These are phyloP conservation scores for Amniataba percoides DNA, from an alignment of 2,797 vertebrate species.

Conservation along the genomic window DNA sequence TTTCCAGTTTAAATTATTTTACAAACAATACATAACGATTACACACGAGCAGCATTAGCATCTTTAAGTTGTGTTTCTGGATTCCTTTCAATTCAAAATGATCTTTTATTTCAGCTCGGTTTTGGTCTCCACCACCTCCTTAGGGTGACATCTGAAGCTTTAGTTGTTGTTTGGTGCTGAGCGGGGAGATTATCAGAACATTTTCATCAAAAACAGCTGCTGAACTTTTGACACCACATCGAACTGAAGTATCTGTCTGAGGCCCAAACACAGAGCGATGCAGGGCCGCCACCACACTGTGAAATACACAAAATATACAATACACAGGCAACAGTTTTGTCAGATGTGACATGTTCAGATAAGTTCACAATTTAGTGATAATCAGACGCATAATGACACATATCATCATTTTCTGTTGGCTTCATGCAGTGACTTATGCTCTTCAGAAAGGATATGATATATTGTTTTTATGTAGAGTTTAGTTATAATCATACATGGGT, in stretches of 20 bases:
- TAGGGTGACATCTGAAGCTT: background rate
- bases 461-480: background rate
- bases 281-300: background rate
- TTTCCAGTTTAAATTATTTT: background rate
- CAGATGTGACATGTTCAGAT: background rate
- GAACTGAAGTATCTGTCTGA: slow-evolving; percentile 21
- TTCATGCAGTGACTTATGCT: background rate
- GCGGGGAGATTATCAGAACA: background rate
- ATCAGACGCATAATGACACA: background rate
- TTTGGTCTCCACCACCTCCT: background rate
- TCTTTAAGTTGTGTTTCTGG: background rate
- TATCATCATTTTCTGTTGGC: background rate
- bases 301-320: slow-evolving; percentile 12
- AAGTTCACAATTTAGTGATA: slow-evolving; percentile 4
- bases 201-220: too few species aligned
- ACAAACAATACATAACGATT: background rate
- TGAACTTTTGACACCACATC: slow-evolving; percentile 16
- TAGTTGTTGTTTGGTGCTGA: background rate
- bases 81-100: background rate
- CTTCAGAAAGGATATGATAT: background rate
- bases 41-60: background rate
- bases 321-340: slow-evolving; percentile 5
- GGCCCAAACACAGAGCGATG: background rate
- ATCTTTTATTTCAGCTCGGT: background rate
- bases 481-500: background rate